Base-by-base conservation (phyloP, 37 sponge, comb jelly and placozoan genomes). In the Hexactinellida sp. region DNA sequence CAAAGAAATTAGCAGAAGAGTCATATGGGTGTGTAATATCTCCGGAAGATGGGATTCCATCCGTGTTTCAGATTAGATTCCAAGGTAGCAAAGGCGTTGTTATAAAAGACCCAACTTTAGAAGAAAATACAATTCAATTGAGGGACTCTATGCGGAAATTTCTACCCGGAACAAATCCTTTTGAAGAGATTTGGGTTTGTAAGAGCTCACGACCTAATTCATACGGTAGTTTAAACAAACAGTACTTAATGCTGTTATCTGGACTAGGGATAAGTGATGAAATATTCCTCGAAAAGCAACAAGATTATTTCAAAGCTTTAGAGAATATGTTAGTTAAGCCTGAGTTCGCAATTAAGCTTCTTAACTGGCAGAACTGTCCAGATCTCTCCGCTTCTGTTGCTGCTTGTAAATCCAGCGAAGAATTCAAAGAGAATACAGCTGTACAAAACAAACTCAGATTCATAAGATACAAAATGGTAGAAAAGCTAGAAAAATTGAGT, bases 401-500 rank as follows among this genome's bases (percentile, higher is more conserved):
- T 39, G 37, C 24, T 13, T 55, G 55, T n/a, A 13, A 7, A 16
- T 38, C 34, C 55, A 36, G 10, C 38, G 38, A 47, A 16, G 52
- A 47, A 24, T 52, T 36, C 9, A 38, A 38, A 30, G 55, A 36
- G 47, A 38, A 36, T 10, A 38, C 32, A 85, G 47, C 76, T 32
- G 37, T 88, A 83, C 52, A 63, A 38, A n/a, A 82, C 36, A 83
- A 86, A 82, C 54, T 92, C 0, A 85, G 16, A 85, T 36, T 24
- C 28, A 3, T 85, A 13, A 37, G 86, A 54, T 63, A 71, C 24
- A 89, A 85, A 71, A 55, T 88, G 9, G 36, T 89, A 25, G 87
- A 85, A 0, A 91, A 90, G 37, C 9, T 88, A 38, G 89, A 89
- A 0, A 91, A 91, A 82, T 90, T 93, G 1, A 39, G 55, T 0